Base-by-base conservation (phyloP, 2,113 vertebrate genomes). In the Lasiurus cinereus region DNA sequence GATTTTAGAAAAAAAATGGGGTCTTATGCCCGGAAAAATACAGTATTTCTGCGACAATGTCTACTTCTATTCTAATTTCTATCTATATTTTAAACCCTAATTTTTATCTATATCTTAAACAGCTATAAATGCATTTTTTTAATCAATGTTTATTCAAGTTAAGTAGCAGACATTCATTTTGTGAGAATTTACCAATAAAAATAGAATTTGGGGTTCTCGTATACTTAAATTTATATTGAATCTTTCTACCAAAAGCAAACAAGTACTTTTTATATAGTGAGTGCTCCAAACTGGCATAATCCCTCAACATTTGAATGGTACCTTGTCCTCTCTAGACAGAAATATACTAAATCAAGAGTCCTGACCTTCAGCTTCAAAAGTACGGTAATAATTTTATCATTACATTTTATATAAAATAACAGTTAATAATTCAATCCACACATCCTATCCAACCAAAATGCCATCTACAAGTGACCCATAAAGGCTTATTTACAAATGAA, bases 161-260 rank as follows among this genome's bases (percentile, higher is more conserved):
- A 95, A 67, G 50, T 6, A 94, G 70, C 2, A 90, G 74, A 86
- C 12, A 80, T 76, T 89, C 48, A 76, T 2, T 82, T 70, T 19
- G 29, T 67, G 43, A 96, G 50, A 79, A 87, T 8, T 73, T 69
- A 84, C n/a, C 36, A 79, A 69, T 19, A 74, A 67, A 90, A 69
- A 59, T 1, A 14, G 8, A 77, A 21, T 48, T 70, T 64, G 48
- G 4, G 31, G 33, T 88, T 91, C 36, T 46, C 54, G 77, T 43
- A 90, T 18, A 94, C 24, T 91, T 88, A 96, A 91, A 95, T 92
- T 87, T 64, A 92, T 29, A 48, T 50, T 66, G 14, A 5, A 86
- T 16, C 64, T 96, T 77, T 62, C 43, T 50, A 27, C 13, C 59
- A 83, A 78, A 88, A 72, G 52, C 21, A 18, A 86, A 10, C 24